Conservation (phyloP, 2,888 invertebrate species). For the Agrochola lychnidis region DNA sequence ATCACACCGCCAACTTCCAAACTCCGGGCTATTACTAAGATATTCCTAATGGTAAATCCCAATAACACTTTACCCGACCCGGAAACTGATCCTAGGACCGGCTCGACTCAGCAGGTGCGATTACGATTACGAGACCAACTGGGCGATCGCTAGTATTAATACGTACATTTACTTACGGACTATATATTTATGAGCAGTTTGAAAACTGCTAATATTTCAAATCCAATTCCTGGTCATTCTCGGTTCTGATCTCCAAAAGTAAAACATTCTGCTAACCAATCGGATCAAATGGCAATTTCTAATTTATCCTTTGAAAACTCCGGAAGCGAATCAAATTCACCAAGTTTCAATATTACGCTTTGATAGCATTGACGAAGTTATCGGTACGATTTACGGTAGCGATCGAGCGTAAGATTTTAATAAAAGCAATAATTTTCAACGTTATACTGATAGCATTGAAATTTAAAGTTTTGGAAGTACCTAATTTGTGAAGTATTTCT, state of each 20-base stretch:
- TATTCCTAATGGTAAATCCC: too few relatives aligned
- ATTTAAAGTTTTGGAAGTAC: not conserved
- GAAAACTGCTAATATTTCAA: not conserved
- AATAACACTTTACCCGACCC: too few relatives aligned
- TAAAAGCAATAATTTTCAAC: conserved; percentile 7
- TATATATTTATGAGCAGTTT: not conserved
- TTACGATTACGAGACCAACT: too few relatives aligned
- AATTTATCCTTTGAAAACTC: conserved; percentile 24
- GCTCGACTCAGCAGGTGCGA: too few relatives aligned
- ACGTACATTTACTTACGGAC: not conserved
- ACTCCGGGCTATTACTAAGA: too few relatives aligned
- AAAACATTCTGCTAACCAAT: conserved; percentile 4
- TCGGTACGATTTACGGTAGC: conserved; percentile 10
- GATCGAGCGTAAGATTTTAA: conserved; percentile 16
- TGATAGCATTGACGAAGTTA: conserved; percentile 24
- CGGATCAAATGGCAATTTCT: conserved; percentile 26
- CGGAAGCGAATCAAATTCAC: conserved; percentile 32
- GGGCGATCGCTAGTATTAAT: too few relatives aligned
- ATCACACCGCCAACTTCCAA: too few relatives aligned
- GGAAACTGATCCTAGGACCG: too few relatives aligned
- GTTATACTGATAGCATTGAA: not conserved
- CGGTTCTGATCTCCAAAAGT: not conserved
- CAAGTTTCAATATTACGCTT: conserved; percentile 21
- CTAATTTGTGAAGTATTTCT: not conserved
- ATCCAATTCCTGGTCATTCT: not conserved